Conservation (phyloP, 1,140 invertebrate species). For the Frieseomelitta varia region DNA sequence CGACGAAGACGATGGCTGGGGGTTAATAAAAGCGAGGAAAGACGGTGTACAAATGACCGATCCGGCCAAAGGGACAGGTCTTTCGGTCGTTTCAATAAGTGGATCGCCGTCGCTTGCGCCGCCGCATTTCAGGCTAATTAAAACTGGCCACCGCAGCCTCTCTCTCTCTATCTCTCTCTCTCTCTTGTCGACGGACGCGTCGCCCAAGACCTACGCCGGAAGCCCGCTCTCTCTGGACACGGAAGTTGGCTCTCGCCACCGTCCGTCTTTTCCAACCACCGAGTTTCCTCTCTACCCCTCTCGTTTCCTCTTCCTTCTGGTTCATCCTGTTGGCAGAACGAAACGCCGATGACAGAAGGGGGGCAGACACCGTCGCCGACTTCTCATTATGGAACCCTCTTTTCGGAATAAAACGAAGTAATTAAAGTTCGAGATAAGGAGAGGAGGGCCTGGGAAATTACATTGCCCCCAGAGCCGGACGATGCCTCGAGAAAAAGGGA, state of each 20-base stretch:
- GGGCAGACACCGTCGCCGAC: conserved; percentile 36
- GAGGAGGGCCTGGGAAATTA: conserved; percentile 56
- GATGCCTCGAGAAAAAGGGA: conserved; percentile 9
- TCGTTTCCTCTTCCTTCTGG: neutral
- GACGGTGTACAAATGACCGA: conserved; percentile 52
- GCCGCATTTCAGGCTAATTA: conserved; percentile 56
- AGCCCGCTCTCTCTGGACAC: conserved; percentile 15
- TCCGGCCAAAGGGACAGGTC: conserved; percentile 19
- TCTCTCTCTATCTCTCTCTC: neutral
- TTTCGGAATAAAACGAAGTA: conserved; percentile 66
- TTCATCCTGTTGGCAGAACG: neutral
- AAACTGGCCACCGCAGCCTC: conserved; percentile 33
- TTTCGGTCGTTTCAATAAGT: conserved; percentile 51
- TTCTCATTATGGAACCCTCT: conserved; percentile 61
- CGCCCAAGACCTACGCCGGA: neutral
- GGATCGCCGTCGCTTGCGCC: conserved; percentile 27
- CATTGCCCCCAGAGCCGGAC: conserved; percentile 29
- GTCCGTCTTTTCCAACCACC: no score
- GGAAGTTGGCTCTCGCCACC: neutral
- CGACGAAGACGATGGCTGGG: neutral
- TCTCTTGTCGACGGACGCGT: neutral
- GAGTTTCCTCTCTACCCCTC: neutral
- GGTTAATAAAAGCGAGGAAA: conserved; percentile 62
- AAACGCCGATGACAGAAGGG: conserved; percentile 46
- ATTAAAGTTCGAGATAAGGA: conserved; percentile 65